Percentiles rank a stretch among this genome's conserved stretches.
phyloP scores from a whole-genome alignment of 1,140 invertebrate species.

The Venustaconcha ellipsiformis region DNA sequence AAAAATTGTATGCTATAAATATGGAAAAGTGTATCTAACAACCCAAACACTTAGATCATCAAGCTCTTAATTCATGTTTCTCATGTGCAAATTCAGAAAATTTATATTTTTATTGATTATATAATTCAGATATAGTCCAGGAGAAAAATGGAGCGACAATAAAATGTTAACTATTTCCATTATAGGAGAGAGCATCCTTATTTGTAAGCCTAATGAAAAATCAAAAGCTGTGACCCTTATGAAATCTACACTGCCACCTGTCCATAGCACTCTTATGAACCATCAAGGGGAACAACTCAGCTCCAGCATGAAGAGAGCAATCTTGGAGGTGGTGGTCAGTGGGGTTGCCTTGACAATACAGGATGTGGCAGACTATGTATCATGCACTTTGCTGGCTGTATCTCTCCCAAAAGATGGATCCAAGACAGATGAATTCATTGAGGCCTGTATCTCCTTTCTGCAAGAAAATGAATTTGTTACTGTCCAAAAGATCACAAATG shows the following conservation, averaged over 20 bases:
- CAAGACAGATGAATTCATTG: slow-evolving; percentile 65
- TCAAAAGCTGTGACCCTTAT: slow-evolving; percentile 79
- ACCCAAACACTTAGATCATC: too few species aligned
- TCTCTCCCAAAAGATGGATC: slow-evolving; percentile 40
- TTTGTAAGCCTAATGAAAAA: slow-evolving; percentile 85
- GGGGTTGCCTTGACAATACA: slow-evolving; percentile 80
- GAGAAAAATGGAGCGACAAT: too few species aligned
- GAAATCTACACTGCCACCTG: slow-evolving; percentile 76
- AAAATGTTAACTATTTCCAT: slow-evolving; percentile 1
- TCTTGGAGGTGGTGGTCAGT: slow-evolving; percentile 84
- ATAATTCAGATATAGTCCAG: too few species aligned
- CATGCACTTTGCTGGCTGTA: slow-evolving; percentile 80
- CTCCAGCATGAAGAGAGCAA: slow-evolving; percentile 74
- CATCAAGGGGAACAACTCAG: slow-evolving; percentile 67
- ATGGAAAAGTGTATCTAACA: too few species aligned
- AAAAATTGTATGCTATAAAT: too few species aligned
- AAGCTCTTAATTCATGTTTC: too few species aligned
- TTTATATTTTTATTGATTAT: too few species aligned
- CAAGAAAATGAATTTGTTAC: slow-evolving; percentile 61
- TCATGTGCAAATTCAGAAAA: too few species aligned
- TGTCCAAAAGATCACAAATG: slow-evolving; percentile 34
- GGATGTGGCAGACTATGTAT: slow-evolving; percentile 84
- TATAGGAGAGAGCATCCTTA: slow-evolving; percentile 90
- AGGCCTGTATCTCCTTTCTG: slow-evolving; percentile 74
- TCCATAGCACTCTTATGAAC: slow-evolving; percentile 83